phyloP scores from a whole-genome alignment of 1,140 invertebrate genomes.

The Bombus impatiens region DNA sequence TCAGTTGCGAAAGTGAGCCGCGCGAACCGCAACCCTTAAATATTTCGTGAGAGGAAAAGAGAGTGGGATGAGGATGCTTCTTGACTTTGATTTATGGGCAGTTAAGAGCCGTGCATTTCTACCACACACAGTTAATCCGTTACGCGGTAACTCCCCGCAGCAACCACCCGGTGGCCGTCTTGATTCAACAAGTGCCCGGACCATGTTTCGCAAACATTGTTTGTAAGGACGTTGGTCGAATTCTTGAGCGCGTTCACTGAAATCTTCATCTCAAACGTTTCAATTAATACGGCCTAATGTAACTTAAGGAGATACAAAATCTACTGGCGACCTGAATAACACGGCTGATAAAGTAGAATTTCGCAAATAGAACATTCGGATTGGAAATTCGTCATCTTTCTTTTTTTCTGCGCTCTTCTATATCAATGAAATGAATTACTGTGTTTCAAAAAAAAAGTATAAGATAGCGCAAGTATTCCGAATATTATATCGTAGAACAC shows the following conservation, averaged over 20 bases:
- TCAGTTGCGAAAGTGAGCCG: neutral
- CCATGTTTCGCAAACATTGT: slow-evolving; percentile 67
- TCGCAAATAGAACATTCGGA: too few species aligned
- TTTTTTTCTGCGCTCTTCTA: too few species aligned
- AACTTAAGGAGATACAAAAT: too few species aligned
- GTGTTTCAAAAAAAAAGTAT: neutral
- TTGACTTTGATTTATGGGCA: slow-evolving; percentile 80
- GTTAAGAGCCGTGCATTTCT: slow-evolving; percentile 76
- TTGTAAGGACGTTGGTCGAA: slow-evolving; percentile 49
- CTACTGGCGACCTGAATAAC: too few species aligned
- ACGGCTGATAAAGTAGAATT: neutral
- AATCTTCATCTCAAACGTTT: neutral
- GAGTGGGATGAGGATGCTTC: slow-evolving; percentile 52
- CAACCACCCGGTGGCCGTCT: slow-evolving; percentile 57
- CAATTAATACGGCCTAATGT: neutral
- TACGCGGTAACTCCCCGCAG: slow-evolving; percentile 68
- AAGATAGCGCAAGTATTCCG: neutral
- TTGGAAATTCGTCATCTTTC: neutral
- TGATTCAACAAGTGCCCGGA: slow-evolving; percentile 81
- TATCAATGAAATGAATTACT: neutral
- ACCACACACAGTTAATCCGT: slow-evolving; percentile 74
- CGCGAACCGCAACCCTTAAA: slow-evolving; percentile 30
- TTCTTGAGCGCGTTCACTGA: slow-evolving; percentile 26
- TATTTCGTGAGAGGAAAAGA: slow-evolving; percentile 38
- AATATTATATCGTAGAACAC: neutral